phyloP scores from a whole-genome alignment of 2,888 invertebrate genomes.

The Microctonus aethiopoides region DNA sequence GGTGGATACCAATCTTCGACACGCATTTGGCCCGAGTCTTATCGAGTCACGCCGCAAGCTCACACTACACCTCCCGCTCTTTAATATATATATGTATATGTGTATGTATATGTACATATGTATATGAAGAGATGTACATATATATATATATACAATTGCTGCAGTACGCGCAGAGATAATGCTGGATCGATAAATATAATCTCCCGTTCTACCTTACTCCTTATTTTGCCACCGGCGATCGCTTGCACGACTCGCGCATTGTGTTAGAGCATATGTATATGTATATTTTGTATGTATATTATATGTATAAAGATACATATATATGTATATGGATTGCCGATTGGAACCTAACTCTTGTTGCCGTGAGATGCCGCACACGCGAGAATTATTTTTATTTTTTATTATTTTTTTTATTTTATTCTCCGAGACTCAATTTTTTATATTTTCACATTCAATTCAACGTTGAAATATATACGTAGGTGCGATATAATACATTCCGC shows the following conservation, averaged over 20 bases:
- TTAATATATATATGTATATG: slow-evolving; percentile 1
- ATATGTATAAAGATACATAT: neutral
- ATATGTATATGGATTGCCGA: neutral
- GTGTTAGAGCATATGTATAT: neutral
- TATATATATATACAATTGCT: neutral
- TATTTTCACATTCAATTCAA: slow-evolving; percentile 18
- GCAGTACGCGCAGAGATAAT: slow-evolving; percentile 29
- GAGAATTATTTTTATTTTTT: neutral
- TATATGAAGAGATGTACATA: neutral
- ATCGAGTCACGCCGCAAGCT: slow-evolving; percentile 43
- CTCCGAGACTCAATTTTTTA: neutral
- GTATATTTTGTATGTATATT: too few species aligned
- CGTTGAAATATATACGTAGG: slow-evolving; percentile 34
- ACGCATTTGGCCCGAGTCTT: slow-evolving; percentile 47
- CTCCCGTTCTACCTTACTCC: slow-evolving; percentile 3
- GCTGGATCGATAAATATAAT: slow-evolving; percentile 34
- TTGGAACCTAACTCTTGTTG: neutral
- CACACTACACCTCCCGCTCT: neutral
- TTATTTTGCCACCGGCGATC: slow-evolving; percentile 23
- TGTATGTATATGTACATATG: too few species aligned
- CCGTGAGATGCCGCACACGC: slow-evolving; percentile 3
- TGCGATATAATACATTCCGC: slow-evolving; percentile 38
- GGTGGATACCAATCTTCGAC: slow-evolving; percentile 43
- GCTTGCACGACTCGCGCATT: slow-evolving; percentile 21
- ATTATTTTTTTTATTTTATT: neutral